Conservation (phyloP, 1,140 invertebrate genomes). For the Harpegnathos saltator region DNA sequence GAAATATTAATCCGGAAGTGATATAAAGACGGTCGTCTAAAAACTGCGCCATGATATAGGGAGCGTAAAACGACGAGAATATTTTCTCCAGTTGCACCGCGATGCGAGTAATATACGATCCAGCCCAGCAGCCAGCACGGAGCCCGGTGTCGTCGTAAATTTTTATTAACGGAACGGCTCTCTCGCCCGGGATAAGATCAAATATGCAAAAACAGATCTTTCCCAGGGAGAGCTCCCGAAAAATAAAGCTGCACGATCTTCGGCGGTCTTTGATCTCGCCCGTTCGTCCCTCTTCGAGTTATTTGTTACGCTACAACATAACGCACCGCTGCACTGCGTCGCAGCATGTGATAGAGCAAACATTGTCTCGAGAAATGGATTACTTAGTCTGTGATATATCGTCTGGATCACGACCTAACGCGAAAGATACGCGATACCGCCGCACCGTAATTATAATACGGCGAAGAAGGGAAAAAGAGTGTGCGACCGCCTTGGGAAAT, state of each 20-base stretch:
- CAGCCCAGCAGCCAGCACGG: neutral
- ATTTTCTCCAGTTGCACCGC: neutral
- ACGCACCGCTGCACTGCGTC: neutral
- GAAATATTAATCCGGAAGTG: slow-evolving; percentile 5
- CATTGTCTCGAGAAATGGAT: neutral
- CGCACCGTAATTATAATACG: neutral
- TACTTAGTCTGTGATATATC: neutral
- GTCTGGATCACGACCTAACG: neutral
- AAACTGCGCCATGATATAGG: neutral
- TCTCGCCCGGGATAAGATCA: neutral
- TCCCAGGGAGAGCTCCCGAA: neutral
- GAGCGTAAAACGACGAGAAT: neutral
- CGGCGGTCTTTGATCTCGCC: too few species aligned
- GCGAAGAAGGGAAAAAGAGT: slow-evolving; percentile 12
- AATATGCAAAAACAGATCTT: slow-evolving; percentile 32
- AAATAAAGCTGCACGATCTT: too few species aligned
- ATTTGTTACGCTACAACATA: neutral
- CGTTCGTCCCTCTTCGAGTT: too few species aligned
- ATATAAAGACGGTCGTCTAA: neutral
- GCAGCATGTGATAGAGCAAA: neutral
- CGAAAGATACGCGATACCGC: slow-evolving; percentile 11
- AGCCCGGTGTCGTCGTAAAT: slow-evolving; percentile 7
- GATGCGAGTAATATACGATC: slow-evolving; percentile 14
- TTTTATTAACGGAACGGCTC: slow-evolving; percentile 43
- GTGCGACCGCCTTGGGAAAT: neutral